Evolutionary conservation across 1,140 invertebrate species (phyloP).

Genomic region (Ceratina japonica): DNA sequence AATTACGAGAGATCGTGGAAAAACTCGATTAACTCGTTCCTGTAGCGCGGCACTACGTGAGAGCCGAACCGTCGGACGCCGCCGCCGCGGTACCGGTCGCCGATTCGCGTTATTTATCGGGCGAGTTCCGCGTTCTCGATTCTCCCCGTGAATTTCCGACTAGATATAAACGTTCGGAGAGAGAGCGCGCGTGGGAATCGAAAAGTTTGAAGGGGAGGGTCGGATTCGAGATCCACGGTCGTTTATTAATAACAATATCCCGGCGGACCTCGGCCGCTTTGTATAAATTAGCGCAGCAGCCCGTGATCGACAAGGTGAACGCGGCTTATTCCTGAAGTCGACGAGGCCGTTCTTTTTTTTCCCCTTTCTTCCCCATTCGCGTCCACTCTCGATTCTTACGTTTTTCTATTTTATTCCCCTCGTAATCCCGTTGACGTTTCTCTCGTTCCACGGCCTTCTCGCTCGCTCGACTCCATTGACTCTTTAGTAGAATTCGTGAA

Average conservation of each 20-base stretch:
- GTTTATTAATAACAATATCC: slow-evolving; percentile 54
- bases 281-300: slow-evolving; percentile 59
- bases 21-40: no score
- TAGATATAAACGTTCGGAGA: neutral
- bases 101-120: no score
- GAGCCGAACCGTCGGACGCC: no score
- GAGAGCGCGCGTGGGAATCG: slow-evolving; percentile 1
- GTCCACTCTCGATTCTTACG: neutral
- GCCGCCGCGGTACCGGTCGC: no score
- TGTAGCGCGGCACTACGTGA: no score
- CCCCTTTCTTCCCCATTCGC: neutral
- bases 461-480: no score
- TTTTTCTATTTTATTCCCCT: neutral
- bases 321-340: slow-evolving; percentile 28
- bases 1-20: no score
- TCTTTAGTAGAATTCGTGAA: no score
- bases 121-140: no score
- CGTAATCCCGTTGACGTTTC: neutral
- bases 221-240: slow-evolving; percentile 33
- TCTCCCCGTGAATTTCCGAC: no score
- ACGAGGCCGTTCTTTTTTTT: slow-evolving; percentile 37
- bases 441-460: no score
- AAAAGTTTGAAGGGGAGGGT: slow-evolving; percentile 30
- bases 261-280: slow-evolving; percentile 42
- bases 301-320: slow-evolving; percentile 51